Evolutionary conservation across 2,113 vertebrate species (phyloP).

Genomic region (Urocolius indicus): DNA sequence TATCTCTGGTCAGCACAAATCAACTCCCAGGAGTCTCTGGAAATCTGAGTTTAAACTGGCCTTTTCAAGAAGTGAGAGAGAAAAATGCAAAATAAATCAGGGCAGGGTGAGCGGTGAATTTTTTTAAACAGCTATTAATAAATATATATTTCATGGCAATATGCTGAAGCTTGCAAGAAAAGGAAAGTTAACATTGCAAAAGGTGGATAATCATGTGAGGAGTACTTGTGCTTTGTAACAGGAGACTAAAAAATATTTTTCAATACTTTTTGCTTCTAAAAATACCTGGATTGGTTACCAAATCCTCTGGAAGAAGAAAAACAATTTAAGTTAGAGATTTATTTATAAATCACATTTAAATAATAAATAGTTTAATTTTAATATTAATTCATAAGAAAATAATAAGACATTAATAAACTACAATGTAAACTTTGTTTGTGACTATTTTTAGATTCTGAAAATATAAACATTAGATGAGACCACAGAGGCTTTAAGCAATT

Average conservation of each 20-base stretch:
- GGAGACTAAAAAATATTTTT: neutral
- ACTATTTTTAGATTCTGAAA: neutral
- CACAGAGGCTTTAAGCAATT: neutral
- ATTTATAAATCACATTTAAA: constrained; percentile 11
- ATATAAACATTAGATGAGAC: neutral
- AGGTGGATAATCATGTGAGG: neutral
- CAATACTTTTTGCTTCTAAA: constrained; percentile 3
- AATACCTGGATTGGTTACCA: neutral
- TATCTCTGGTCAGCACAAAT: neutral
- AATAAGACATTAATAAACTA: neutral
- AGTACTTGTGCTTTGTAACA: neutral
- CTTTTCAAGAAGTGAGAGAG: neutral
- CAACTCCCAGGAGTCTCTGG: neutral
- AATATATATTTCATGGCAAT: neutral
- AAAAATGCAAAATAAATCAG: neutral
- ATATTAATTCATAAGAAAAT: neutral
- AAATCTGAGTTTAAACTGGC: neutral
- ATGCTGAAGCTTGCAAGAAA: neutral
- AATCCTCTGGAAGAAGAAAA: neutral
- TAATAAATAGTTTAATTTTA: neutral
- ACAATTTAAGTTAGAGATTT: neutral
- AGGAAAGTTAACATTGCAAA: constrained; percentile 13
- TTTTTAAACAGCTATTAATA: neutral
- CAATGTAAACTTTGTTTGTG: neutral
- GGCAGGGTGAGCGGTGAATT: neutral